phyloP scores from a whole-genome alignment of 2,888 invertebrate genomes.

The Cyclophora punctaria region DNA sequence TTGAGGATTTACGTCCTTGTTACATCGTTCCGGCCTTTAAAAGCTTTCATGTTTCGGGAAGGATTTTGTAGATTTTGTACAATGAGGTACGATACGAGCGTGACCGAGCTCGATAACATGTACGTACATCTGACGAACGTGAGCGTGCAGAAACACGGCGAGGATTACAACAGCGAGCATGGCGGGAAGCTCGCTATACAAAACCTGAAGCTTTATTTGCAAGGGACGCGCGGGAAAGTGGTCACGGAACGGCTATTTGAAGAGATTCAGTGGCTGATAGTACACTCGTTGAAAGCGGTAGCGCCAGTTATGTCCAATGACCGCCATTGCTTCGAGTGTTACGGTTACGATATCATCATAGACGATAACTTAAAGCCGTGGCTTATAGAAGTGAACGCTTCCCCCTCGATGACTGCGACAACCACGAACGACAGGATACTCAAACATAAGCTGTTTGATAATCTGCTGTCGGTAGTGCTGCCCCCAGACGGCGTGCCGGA shows the following conservation, averaged over 20 bases:
- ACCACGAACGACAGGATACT: constrained; percentile 93
- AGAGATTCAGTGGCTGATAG: constrained; percentile 90
- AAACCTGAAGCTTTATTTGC: constrained; percentile 89
- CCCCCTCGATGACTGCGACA: constrained; percentile 93
- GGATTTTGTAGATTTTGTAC: constrained; percentile 97
- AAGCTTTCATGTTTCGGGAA: constrained; percentile 91
- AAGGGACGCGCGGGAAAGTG: constrained; percentile 89
- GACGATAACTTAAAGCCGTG: constrained; percentile 94
- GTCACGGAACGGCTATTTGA: constrained; percentile 91
- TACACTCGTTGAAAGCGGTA: constrained; percentile 93
- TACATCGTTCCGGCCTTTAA: constrained; percentile 92
- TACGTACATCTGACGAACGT: constrained; percentile 97
- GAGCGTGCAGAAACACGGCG: constrained; percentile 95
- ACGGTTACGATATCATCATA: constrained; percentile 96
- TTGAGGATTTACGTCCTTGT: constrained; percentile 92
- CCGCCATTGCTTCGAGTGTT: constrained; percentile 92
- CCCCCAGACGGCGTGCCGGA: constrained; percentile 91
- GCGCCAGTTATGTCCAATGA: constrained; percentile 93
- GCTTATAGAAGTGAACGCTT: constrained; percentile 94
- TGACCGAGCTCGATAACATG: constrained; percentile 90
- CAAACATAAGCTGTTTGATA: constrained; percentile 93
- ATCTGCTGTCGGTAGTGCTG: constrained; percentile 90
- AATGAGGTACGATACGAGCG: constrained; percentile 92
- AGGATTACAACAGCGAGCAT: constrained; percentile 90
- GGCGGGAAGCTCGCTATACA: constrained; percentile 96